phyloP scores from a whole-genome alignment of 2,888 invertebrate species.

The Lasioglossum oenotherae region DNA sequence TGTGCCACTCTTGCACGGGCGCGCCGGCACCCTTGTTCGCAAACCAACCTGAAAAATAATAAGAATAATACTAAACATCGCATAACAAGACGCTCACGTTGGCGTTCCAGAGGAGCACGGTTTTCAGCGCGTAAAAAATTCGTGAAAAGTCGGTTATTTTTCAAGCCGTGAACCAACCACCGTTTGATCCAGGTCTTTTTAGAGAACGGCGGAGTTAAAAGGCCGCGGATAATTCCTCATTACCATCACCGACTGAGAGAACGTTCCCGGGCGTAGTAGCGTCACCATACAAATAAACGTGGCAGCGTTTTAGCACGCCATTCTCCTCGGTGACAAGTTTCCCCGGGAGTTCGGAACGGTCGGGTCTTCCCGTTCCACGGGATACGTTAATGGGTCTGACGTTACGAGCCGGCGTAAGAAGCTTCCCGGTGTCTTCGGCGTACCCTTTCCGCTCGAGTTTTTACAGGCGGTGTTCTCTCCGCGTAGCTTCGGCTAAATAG shows the following conservation, averaged over 20 bases:
- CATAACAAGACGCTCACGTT: too few species aligned
- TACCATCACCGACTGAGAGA: slow-evolving; percentile 25
- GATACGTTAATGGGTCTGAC: slow-evolving; percentile 45
- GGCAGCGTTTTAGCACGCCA: slow-evolving; percentile 43
- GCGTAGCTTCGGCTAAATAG: slow-evolving; percentile 24
- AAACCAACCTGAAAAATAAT: too few species aligned
- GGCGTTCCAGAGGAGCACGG: background rate
- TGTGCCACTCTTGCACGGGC: too few species aligned
- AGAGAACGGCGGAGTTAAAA: background rate
- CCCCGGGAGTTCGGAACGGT: slow-evolving; percentile 18
- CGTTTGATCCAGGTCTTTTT: background rate
- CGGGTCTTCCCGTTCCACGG: background rate
- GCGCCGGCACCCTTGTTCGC: too few species aligned
- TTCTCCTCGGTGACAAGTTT: slow-evolving; percentile 40
- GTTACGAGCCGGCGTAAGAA: slow-evolving; percentile 48
- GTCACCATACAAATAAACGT: slow-evolving; percentile 49
- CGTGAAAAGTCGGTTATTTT: background rate
- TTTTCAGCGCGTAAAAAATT: background rate
- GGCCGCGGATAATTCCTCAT: slow-evolving; percentile 12
- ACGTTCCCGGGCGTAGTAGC: slow-evolving; percentile 4
- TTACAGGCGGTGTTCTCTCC: background rate
- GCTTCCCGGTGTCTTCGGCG: slow-evolving; percentile 14
- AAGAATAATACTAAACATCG: too few species aligned
- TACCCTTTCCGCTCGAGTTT: slow-evolving; percentile 9
- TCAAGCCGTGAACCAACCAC: background rate